phyloP scores from a whole-genome alignment of 2,113 vertebrate species.

The Thalassarche chlororhynchos region DNA sequence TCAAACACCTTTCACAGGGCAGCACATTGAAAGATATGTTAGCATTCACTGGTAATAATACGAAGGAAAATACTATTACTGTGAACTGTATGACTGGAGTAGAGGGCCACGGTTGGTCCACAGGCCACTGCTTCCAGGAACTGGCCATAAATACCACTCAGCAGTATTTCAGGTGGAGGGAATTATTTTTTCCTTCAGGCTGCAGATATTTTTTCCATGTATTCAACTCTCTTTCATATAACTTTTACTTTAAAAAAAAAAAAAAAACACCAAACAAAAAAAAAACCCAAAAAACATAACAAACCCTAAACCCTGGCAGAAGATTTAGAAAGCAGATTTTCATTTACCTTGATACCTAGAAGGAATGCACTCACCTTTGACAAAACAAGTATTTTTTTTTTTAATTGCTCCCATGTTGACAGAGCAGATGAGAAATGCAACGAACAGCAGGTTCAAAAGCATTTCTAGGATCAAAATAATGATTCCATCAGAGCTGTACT shows the following conservation, averaged over 20 bases:
- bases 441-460: background rate
- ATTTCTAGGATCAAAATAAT: background rate
- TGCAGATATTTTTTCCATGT: background rate
- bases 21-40: background rate
- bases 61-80: background rate
- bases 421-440: background rate
- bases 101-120: background rate
- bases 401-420: background rate
- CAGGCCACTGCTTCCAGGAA: background rate
- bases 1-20: background rate
- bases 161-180: background rate
- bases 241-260: background rate
- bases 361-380: background rate
- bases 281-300: background rate
- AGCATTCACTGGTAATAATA: background rate
- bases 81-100: background rate
- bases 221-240: background rate
- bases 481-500: background rate
- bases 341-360: background rate
- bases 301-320: background rate
- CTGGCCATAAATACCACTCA: background rate
- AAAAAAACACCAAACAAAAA: background rate
- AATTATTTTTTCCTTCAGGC: background rate
- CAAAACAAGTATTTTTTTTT: background rate
- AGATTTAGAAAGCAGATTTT: background rate